phyloP scores from a whole-genome alignment of 2,113 vertebrate genomes.

The Danio rerio region DNA sequence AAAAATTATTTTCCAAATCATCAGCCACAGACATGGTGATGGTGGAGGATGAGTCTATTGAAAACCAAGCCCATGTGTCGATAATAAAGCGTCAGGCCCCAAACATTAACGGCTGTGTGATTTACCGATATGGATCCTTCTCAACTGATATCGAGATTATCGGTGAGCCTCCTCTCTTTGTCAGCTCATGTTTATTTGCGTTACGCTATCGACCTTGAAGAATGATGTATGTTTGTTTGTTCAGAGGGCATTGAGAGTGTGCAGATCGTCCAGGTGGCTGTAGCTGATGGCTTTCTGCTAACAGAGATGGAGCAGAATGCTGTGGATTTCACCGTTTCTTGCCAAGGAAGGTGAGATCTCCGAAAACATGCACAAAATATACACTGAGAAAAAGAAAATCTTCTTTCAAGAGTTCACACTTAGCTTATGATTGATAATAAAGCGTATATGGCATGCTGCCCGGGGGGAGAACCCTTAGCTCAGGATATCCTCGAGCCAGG shows the following conservation, averaged over 20 bases:
- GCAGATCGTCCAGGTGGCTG: slow-evolving; percentile 84
- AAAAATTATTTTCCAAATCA: slow-evolving; percentile 6
- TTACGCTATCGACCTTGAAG: not conserved
- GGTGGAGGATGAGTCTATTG: slow-evolving; percentile 40
- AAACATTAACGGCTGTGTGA: slow-evolving; percentile 76
- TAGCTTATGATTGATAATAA: no score
- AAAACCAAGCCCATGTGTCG: slow-evolving; percentile 53
- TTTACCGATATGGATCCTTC: slow-evolving; percentile 92
- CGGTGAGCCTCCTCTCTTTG: slow-evolving; percentile 76
- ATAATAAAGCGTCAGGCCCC: slow-evolving; percentile 78
- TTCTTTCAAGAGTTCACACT: no score
- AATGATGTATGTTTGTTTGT: slow-evolving; percentile 37
- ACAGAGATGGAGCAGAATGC: slow-evolving; percentile 68
- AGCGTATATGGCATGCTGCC: no score
- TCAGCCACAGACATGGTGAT: slow-evolving; percentile 49
- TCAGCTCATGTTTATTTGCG: not conserved
- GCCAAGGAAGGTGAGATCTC: slow-evolving; percentile 86
- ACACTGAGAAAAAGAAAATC: not conserved
- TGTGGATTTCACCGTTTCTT: slow-evolving; percentile 88
- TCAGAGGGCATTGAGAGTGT: slow-evolving; percentile 90
- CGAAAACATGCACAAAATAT: not conserved
- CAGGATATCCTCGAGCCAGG: no score
- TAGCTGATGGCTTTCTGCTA: slow-evolving; percentile 63
- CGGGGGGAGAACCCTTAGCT: no score
- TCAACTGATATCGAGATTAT: slow-evolving; percentile 82